These are phyloP conservation scores for Acrossocheilus fasciatus DNA, from an alignment of 2,797 vertebrate genomes.

Conservation along the genomic window DNA sequence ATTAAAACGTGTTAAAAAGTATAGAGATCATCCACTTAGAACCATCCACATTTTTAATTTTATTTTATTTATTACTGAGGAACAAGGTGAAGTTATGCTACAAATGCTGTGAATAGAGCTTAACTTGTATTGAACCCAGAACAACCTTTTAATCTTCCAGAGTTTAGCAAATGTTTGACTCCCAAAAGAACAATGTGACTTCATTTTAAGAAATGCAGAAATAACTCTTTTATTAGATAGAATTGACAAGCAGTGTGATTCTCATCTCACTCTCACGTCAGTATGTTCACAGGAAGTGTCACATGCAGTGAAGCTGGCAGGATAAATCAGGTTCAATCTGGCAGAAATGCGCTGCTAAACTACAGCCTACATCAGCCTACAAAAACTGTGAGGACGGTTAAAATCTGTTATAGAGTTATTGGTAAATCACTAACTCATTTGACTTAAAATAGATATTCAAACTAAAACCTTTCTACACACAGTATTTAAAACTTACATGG, in stretches of 20 bases:
- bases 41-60: neutral
- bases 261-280: constrained; percentile 27
- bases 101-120: neutral
- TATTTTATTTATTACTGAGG: neutral
- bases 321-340: constrained; percentile 56
- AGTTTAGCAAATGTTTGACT: neutral
- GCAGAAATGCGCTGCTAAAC: constrained; percentile 52
- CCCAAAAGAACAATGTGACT: neutral
- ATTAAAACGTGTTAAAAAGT: neutral
- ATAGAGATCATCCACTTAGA: neutral
- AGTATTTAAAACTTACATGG: neutral
- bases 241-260: constrained; percentile 48
- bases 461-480: neutral
- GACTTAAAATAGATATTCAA: neutral
- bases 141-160: neutral
- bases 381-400: neutral
- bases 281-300: constrained; percentile 50
- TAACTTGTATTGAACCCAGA: neutral
- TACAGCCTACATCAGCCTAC: constrained; percentile 12
- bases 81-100: neutral
- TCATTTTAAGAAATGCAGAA: constrained; percentile 21
- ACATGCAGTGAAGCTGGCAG: constrained; percentile 53
- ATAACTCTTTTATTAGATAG: constrained; percentile 36
- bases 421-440: neutral
- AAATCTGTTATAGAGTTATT: constrained; percentile 14